Evolutionary conservation across 2,888 invertebrate genomes (phyloP), one percentile per base, ranked within the genome.

Genomic region (Lathronympha strigana): DNA sequence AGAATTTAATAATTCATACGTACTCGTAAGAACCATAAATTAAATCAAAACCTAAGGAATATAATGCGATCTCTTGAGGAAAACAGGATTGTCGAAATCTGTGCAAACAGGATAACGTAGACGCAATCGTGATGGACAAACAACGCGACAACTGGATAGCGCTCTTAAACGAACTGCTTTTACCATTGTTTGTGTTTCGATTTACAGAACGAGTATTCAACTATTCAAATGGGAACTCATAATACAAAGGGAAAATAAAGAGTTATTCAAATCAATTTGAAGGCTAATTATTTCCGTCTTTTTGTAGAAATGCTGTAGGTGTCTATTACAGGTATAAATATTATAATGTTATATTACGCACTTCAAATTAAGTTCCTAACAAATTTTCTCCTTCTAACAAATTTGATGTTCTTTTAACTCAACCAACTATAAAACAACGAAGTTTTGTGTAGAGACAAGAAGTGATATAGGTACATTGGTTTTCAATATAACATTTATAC

Each of bases 51-150:
- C 50, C 60, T 51, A 57, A 63, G 69, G 61, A 67, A 73, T 73
- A 72, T 77, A 71, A 75, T 73, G 71, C 71, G 73, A 73, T 71
- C 72, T 74, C 73, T 76, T 68, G 72, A 69, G 72, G 73, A 74
- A 69, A 72, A 71, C 71, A 73, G 70, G 70, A 72, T 70, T 69
- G 67, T 61, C 70, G 49, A 63, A 67, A 63, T 58, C 63, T 63
- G 67, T 67, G 36, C 53, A 63, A 67, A 67, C 58, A 63, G 58
- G 66, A 66, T 62, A 66, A 66, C 55, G 66, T 61, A 66, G 49
- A 66, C 66, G 43, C 43, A 61, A 66, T 61, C 54, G 47, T 54
- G 54, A 60, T 54, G 54, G 61, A 61, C 66, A 66, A 66, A 61
- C 66, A 66, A 54, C 61, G 64, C 36, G 66, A 66, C 64, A 60